Evolutionary conservation across 2,797 vertebrate species (phyloP).

Genomic region (Brachyrhaphis roseni): DNA sequence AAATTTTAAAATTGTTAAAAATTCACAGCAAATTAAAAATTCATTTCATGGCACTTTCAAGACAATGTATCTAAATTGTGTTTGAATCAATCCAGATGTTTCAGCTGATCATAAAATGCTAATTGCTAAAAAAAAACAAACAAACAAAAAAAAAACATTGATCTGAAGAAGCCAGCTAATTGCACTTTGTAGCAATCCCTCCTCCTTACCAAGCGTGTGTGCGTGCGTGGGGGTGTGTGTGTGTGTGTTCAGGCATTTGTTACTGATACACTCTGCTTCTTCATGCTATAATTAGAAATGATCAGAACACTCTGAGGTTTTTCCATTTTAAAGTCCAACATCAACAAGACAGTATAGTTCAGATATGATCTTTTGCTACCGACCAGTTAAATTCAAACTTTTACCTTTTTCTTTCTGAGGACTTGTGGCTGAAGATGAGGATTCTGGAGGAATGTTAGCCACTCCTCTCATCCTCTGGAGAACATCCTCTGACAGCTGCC

Average conservation of each 20-base stretch:
- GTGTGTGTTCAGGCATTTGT: background rate
- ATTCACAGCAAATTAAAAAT: background rate
- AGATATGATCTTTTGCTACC: background rate
- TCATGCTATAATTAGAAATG: background rate
- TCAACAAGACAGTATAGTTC: background rate
- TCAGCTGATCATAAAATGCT: background rate
- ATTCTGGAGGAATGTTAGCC: slow-evolving; percentile 66
- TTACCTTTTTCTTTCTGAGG: slow-evolving; percentile 59
- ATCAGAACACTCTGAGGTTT: background rate
- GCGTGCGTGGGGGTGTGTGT: background rate
- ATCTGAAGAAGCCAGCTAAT: background rate
- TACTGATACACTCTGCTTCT: background rate
- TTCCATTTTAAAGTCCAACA: background rate
- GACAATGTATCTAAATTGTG: background rate
- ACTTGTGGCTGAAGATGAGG: slow-evolving; percentile 33
- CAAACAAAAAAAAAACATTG: background rate
- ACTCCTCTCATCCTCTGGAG: slow-evolving; percentile 89
- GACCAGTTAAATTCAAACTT: background rate
- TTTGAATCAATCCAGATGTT: background rate
- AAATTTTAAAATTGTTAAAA: background rate
- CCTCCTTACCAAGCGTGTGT: background rate
- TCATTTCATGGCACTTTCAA: background rate
- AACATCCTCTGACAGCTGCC: slow-evolving; percentile 90
- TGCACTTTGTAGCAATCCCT: background rate
- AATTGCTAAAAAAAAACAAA: background rate